Evolutionary conservation across 1,140 invertebrate genomes (phyloP), one percentile per base, ranked within the genome.

Genomic region (Penaeus vannamei): DNA sequence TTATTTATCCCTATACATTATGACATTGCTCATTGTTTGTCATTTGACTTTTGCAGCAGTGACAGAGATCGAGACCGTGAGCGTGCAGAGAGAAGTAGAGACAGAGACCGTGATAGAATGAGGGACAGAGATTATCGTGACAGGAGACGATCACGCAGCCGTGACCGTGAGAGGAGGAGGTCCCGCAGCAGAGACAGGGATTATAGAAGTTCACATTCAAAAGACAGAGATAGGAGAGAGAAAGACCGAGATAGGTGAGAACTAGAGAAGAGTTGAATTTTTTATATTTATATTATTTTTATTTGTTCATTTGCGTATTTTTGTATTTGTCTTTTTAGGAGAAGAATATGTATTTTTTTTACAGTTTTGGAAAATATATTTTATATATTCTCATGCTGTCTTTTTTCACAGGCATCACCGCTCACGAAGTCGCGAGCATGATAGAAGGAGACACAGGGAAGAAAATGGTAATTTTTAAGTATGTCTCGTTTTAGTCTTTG

Each of bases 401-500:
- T 72, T 81, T 76, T 32, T n/a, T 81, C 66, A n/a, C 86, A 87
- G 86, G 83, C 86, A 82, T 60, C 62, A 82, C 29, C 86, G 86
- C 1, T 87, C 85, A 14, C 69, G 66, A n/a, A 85, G 83, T 29
- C 84, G 84, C 59, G 90, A 91, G 36, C 61, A 76, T 46, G 90
- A 91, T 69, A 72, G 90, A 46, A 87, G 87, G 64, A 91, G 90
- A 79, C 76, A 87, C 61, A 69, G 90, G 69, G 90, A 90, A 76
- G 90, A 90, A 59, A 86, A 86, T 83, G 86, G 86, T 59, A 87
- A 46, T 66, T 87, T 82, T 59, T 87, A 87, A 59, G 79, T 87
- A 53, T 19, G 86, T 85, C 36, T 23, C 60, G 23, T 62, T 69
- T 85, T 36, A 53, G 53, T 66, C 46, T 53, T 61, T 32, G 46